A percentile compares a stretch with the other conserved stretches of the same genome.
These are phyloP conservation scores for Dolichotis patagonum DNA, from an alignment of 2,113 vertebrate genomes.

Conservation along the genomic window DNA sequence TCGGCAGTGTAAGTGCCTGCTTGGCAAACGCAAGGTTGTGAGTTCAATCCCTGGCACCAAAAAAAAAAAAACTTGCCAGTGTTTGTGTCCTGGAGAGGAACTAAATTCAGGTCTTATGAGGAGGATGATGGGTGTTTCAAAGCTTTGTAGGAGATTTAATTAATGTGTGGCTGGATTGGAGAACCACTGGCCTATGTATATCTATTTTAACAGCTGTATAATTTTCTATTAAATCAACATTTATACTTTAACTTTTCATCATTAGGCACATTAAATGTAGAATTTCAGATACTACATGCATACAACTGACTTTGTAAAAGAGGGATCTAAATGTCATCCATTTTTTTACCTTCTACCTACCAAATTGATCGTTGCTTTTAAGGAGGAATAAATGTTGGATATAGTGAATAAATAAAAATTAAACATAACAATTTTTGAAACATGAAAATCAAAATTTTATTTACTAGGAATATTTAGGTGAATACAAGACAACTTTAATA, in stretches of 20 bases:
- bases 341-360: neutral
- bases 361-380: neutral
- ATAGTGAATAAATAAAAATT: constrained; percentile 21
- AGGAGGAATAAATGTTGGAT: neutral
- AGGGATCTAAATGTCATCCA: neutral
- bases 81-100: neutral
- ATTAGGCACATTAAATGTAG: neutral
- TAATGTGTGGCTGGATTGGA: neutral
- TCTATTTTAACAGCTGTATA: neutral
- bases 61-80: too few relatives aligned
- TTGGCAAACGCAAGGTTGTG: too few relatives aligned
- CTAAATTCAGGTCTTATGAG: neutral
- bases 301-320: neutral
- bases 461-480: neutral
- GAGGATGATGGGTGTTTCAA: neutral
- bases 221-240: neutral
- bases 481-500: neutral
- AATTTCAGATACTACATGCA: neutral
- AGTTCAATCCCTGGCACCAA: too few relatives aligned
- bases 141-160: neutral
- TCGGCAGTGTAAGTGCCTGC: too few relatives aligned
- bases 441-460: neutral
- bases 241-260: neutral
- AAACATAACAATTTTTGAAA: neutral
- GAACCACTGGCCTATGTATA: neutral